Evolutionary conservation across 2,797 vertebrate species (phyloP), one percentile per base, ranked within the genome.

Genomic region (Denticeps clupeoides): DNA sequence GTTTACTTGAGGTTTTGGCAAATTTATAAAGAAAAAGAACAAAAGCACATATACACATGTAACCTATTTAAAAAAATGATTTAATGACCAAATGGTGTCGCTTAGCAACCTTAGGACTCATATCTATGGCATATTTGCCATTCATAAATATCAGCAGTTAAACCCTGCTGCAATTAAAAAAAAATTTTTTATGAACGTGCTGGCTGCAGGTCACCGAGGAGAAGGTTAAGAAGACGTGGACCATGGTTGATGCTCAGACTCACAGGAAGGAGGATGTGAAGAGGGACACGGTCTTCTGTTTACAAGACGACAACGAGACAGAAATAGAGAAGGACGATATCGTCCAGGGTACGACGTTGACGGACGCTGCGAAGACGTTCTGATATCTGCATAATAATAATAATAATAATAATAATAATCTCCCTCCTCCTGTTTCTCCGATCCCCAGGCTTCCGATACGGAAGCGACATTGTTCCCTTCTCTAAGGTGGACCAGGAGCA

Each of bases 401-500:
- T n/a, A n/a, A n/a, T n/a, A n/a, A n/a, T n/a, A n/a, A n/a, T n/a
- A n/a, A n/a, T n/a, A n/a, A n/a, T n/a, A n/a, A n/a, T n/a, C n/a
- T n/a, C n/a, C n/a, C n/a, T n/a, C n/a, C n/a, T n/a, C n/a, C n/a
- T n/a, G n/a, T n/a, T n/a, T n/a, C n/a, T n/a, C n/a, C n/a, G n/a
- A n/a, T 7, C 53, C 2, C 12, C 59, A 98, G 95, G 94, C 58
- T 99, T 87, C 64, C 84, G 87, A 51, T 99, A 97, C 31, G 95
- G 95, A 33, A 96, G 89, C 45, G 94, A 99, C 70, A 96, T 98
- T 22, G 62, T 98, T 60, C 95, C 95, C 15, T 97, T 99, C 74
- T 94, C 93, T 44, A 94, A 93, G 78, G 83, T 96, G 51, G 95
- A 99, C 67, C 88, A 99, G 68, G 90, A 97, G 1, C 92, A 98